Evolutionary conservation across 2,113 vertebrate genomes (phyloP).

Genomic region (Prunella fulvescens): DNA sequence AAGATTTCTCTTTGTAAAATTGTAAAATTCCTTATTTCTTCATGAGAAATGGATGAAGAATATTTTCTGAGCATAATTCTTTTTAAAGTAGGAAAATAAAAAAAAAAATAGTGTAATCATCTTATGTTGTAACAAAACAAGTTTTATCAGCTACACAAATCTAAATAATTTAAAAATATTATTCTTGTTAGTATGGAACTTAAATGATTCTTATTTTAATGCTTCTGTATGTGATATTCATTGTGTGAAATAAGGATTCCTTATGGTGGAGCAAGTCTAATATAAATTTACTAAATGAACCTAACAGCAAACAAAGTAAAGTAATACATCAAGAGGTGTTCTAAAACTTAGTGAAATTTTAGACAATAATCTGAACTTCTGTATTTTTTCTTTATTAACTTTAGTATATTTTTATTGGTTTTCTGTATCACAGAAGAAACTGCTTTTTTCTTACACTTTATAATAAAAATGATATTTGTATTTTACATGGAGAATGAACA

Average conservation of each 20-base stretch:
- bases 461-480: neutral
- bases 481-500: neutral
- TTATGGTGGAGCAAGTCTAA: neutral
- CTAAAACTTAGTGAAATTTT: neutral
- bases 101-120: neutral
- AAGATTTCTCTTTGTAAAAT: neutral
- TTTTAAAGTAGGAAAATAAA: neutral
- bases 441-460: neutral
- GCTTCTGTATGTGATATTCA: neutral
- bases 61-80: neutral
- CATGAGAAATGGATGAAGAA: neutral
- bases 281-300: neutral
- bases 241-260: neutral
- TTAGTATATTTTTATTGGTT: neutral
- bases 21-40: neutral
- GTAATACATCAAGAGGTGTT: neutral
- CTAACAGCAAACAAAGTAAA: neutral
- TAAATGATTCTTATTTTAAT: neutral
- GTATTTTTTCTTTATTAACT: neutral
- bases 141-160: neutral
- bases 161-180: neutral
- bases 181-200: neutral
- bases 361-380: neutral
- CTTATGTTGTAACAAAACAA: neutral
- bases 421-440: neutral